These are phyloP conservation scores for Odontesthes bonariensis DNA, from an alignment of 2,113 vertebrate genomes.

Conservation along the genomic window DNA sequence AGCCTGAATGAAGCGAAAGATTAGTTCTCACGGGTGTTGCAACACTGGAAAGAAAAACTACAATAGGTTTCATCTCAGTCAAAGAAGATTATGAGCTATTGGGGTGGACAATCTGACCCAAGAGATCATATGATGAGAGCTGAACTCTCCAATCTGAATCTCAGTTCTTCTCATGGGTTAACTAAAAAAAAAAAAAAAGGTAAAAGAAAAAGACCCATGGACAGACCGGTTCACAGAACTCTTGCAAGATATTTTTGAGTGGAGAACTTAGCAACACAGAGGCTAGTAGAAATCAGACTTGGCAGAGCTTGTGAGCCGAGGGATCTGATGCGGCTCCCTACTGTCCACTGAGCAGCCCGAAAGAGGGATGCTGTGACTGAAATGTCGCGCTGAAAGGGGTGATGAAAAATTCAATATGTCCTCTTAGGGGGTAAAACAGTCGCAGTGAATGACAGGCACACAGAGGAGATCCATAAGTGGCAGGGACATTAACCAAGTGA, in stretches of 20 bases:
- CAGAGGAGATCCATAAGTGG: conserved; percentile 35
- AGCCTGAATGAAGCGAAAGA: neutral
- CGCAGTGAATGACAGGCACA: conserved; percentile 3
- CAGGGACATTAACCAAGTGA: conserved; percentile 48
- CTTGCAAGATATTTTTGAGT: neutral
- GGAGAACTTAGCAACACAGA: neutral
- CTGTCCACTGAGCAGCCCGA: neutral
- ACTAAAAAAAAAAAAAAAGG: too few species aligned
- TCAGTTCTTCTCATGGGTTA: neutral
- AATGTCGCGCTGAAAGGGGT: conserved; percentile 46
- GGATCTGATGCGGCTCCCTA: neutral
- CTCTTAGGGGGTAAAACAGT: conserved; percentile 35
- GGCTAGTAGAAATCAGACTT: neutral
- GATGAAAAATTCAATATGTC: conserved; percentile 73
- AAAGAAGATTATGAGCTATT: too few species aligned
- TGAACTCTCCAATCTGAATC: neutral
- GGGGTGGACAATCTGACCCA: too few species aligned
- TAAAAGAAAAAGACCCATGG: too few species aligned
- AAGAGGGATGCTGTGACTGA: conserved; percentile 44
- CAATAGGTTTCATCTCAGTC: neutral
- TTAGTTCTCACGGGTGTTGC: conserved; percentile 2
- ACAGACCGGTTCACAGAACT: neutral
- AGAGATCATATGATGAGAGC: neutral
- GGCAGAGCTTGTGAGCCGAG: neutral
- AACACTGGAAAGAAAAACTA: conserved; percentile 1